These are phyloP conservation scores for Onychomys leucogaster DNA, from an alignment of 2,797 vertebrate species.

Conservation along the genomic window DNA sequence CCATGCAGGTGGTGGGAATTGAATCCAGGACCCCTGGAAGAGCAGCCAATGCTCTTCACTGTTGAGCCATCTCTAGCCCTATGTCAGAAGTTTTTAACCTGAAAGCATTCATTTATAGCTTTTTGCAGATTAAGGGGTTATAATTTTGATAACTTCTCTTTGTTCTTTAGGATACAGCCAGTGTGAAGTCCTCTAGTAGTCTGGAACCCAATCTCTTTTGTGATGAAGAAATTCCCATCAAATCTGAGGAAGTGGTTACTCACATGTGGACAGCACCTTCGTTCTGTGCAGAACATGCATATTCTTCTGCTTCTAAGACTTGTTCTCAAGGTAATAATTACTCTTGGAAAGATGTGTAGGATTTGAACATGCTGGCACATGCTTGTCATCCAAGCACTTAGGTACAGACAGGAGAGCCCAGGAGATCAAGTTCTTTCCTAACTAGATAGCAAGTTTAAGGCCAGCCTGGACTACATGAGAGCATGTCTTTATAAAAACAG, in stretches of 20 bases:
- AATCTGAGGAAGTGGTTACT: constrained; percentile 98
- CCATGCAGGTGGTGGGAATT: background rate
- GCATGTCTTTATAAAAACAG: background rate
- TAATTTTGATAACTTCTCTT: constrained; percentile 41
- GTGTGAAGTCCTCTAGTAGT: constrained; percentile 95
- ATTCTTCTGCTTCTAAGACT: constrained; percentile 98
- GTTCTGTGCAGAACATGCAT: constrained; percentile 97
- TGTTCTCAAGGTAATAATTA: constrained; percentile 95
- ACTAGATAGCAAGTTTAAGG: background rate
- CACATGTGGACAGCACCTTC: constrained; percentile 99
- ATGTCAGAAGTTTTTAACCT: constrained; percentile 4
- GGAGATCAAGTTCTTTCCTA: background rate
- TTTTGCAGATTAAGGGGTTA: constrained; percentile 8
- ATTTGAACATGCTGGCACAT: background rate
- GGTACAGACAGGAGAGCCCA: background rate
- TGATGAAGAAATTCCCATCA: constrained; percentile 99
- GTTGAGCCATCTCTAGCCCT: background rate
- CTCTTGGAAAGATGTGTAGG: background rate
- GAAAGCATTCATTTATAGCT: constrained; percentile 27
- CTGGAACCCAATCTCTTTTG: constrained; percentile 94
- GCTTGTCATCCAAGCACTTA: background rate
- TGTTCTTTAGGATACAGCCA: constrained; percentile 93
- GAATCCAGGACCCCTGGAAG: too few species aligned
- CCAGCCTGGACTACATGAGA: background rate
- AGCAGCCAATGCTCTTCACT: background rate